Conservation (phyloP, 2,888 invertebrate genomes). For the Drosophila maculinotata region DNA sequence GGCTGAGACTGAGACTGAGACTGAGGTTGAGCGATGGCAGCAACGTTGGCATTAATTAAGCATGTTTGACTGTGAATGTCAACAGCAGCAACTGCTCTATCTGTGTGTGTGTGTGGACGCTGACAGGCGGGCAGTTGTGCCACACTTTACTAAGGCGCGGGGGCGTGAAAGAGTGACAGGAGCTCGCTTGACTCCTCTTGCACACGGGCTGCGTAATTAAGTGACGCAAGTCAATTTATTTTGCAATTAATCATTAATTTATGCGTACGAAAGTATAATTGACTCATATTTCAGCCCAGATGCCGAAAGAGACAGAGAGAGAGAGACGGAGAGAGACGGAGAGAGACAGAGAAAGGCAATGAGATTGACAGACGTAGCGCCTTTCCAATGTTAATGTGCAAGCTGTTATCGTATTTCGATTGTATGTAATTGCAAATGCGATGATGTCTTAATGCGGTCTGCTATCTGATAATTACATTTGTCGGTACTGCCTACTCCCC, state of each 20-base stretch:
- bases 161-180: slow-evolving; percentile 45
- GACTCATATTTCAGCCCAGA: slow-evolving; percentile 73
- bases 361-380: neutral
- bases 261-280: slow-evolving; percentile 78
- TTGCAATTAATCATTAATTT: slow-evolving; percentile 83
- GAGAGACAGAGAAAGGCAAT: neutral
- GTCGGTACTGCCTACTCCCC: slow-evolving; percentile 2
- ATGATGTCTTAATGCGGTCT: slow-evolving; percentile 12
- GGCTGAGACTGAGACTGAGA: slow-evolving; percentile 8
- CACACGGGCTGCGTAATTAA: slow-evolving; percentile 70
- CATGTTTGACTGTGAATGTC: slow-evolving; percentile 81
- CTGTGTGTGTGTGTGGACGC: slow-evolving; percentile 43
- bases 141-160: slow-evolving; percentile 41
- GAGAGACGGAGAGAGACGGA: neutral
- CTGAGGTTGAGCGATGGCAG: slow-evolving; percentile 52
- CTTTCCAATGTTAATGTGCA: slow-evolving; percentile 3
- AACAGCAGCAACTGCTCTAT: slow-evolving; percentile 64
- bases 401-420: slow-evolving; percentile 49
- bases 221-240: slow-evolving; percentile 83
- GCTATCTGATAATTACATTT: slow-evolving; percentile 32
- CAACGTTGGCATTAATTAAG: slow-evolving; percentile 79
- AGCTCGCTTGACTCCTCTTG: slow-evolving; percentile 49
- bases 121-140: slow-evolving; percentile 55
- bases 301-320: slow-evolving; percentile 21
- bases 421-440: slow-evolving; percentile 41